A percentile compares a stretch with the other conserved stretches of the same genome.
phyloP scores from a whole-genome alignment of 2,113 vertebrate species.

The Sceloporus tristichus region DNA sequence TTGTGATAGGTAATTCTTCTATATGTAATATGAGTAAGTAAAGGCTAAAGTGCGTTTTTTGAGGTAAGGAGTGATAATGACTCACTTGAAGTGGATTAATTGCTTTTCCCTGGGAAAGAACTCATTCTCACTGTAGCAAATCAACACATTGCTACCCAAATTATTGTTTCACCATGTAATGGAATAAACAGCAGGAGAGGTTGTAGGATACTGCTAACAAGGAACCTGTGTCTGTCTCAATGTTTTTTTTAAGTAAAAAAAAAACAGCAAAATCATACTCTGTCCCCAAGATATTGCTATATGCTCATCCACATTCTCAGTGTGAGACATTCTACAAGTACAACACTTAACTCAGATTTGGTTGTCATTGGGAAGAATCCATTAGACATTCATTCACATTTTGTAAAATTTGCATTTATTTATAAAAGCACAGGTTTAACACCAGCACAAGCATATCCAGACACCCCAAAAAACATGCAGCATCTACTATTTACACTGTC shows the following conservation, averaged over 20 bases:
- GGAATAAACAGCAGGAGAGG: slow-evolving; percentile 16
- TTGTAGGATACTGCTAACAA: slow-evolving; percentile 19
- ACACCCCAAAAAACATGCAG: not conserved
- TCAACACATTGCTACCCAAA: slow-evolving; percentile 31
- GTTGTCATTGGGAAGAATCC: not conserved
- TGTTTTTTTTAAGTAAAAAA: slow-evolving; percentile 3
- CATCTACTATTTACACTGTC: too few relatives aligned
- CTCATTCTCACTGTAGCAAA: slow-evolving; percentile 14
- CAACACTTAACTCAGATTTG: not conserved
- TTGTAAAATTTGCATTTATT: not conserved
- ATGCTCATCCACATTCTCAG: not conserved
- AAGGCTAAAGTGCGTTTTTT: slow-evolving; percentile 43
- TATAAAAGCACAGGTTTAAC: not conserved
- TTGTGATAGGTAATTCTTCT: slow-evolving; percentile 10
- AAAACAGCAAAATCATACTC: not conserved
- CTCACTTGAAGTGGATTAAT: slow-evolving; percentile 56
- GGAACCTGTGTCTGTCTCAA: not conserved
- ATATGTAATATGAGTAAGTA: not conserved
- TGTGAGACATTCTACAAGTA: not conserved
- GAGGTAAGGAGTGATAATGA: slow-evolving; percentile 40
- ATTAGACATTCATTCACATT: not conserved
- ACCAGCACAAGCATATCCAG: too few relatives aligned
- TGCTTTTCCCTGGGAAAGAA: slow-evolving; percentile 48
- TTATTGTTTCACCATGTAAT: slow-evolving; percentile 20
- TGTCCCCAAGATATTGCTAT: not conserved